Evolutionary conservation across 1,140 invertebrate species (phyloP).

Genomic region (Chionoecetes opilio): DNA sequence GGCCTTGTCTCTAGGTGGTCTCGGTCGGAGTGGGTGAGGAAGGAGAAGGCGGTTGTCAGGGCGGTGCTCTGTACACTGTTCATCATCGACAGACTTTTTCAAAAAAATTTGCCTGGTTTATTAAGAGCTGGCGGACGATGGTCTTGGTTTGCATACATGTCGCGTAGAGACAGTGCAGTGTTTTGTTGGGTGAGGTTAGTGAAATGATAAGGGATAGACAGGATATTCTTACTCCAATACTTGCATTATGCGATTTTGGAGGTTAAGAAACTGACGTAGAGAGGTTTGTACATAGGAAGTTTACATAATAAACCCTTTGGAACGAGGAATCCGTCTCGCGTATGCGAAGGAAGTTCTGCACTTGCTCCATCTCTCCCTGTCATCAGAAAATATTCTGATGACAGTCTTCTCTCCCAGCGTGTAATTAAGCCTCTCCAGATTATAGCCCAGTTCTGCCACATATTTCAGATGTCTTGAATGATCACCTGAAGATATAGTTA

Average conservation of each 20-base stretch:
- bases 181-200: neutral
- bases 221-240: no score
- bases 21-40: no score
- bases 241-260: no score
- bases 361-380: neutral
- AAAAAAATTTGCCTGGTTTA: neutral
- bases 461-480: neutral
- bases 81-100: neutral
- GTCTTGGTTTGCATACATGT: neutral
- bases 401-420: conserved; percentile 15
- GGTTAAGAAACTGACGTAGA: neutral
- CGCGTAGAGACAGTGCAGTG: neutral
- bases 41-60: no score
- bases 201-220: neutral
- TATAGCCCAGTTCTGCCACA: conserved; percentile 1
- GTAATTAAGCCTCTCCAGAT: neutral
- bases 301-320: neutral
- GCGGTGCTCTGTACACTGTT: neutral
- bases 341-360: neutral
- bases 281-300: no score
- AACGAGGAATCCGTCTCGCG: neutral
- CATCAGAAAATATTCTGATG: neutral
- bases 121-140: neutral
- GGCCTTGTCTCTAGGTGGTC: no score
- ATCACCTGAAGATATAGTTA: neutral